Percentiles rank a stretch among this genome's conserved stretches.
Conservation (phyloP, 2,888 invertebrate species). For the Lasioglossum pauxillum region DNA sequence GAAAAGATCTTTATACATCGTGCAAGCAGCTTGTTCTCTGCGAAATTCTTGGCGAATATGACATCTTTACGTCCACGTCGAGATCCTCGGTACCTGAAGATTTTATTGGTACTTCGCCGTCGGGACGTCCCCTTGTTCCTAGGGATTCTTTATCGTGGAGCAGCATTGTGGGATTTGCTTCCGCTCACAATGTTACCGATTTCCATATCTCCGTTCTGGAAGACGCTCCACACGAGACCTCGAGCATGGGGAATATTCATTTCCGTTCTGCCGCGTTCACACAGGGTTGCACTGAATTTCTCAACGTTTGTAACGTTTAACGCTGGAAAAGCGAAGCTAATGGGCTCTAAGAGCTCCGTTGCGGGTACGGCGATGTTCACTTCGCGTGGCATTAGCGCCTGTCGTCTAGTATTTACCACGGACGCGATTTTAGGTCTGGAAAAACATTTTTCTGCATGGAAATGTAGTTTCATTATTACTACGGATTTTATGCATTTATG, state of each 20-base stretch:
- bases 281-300: conserved; percentile 8
- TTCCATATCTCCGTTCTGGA: conserved; percentile 6
- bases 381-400: not conserved
- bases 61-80: not conserved
- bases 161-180: not conserved
- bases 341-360: not conserved
- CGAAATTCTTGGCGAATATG: not conserved
- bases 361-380: not conserved
- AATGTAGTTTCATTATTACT: too few species aligned
- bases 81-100: not conserved
- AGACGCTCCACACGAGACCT: not conserved
- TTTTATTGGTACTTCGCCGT: not conserved
- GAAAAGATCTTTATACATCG: not conserved
- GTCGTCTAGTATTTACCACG: not conserved
- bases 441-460: too few species aligned
- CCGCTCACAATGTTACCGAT: not conserved
- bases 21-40: not conserved
- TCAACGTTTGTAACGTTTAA: conserved; percentile 11
- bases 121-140: not conserved
- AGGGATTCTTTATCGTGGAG: not conserved
- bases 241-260: not conserved
- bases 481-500: too few species aligned
- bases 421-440: not conserved
- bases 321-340: not conserved
- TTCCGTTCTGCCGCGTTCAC: conserved; percentile 1